Evolutionary conservation across 2,113 vertebrate genomes (phyloP), one percentile per base, ranked within the genome.

Genomic region (Toxostoma redivivum): DNA sequence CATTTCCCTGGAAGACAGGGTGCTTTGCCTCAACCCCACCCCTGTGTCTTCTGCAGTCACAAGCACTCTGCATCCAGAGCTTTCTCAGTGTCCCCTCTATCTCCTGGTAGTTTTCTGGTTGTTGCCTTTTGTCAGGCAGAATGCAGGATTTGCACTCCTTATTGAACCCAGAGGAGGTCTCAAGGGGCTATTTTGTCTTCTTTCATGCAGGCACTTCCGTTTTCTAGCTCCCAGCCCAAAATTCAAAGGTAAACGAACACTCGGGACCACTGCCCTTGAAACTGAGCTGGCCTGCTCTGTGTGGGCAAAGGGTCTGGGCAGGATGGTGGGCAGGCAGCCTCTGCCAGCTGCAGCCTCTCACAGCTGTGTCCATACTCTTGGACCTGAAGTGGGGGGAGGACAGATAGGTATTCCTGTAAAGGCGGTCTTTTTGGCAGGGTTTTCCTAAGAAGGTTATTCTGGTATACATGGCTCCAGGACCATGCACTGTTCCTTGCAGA

Each of bases 1-100:
- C 38, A 33, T 48, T 50, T 88, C n/a, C 19, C 28, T 2, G 0
- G 9, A 11, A 92, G 56, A 20, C 27, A 38, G 9, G 23, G 19
- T 51, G 16, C 40, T 54, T 40, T 2, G 0, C 9, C 5, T 10
- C 0, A 1, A 10, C 17, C 37, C 53, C 2, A 0, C 5, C 15
- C 7, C 22, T 24, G 31, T 44, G 64, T 72, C 33, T 51, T 20
- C 30, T 0, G 0, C 18, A 90, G 73, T 64, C 6, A 4, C 37
- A 6, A 9, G 19, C 3, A 27, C 47, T 65, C 45, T 5, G 1
- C 7, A 45, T 61, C 42, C 38, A 50, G 18, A 20, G 47, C 11
- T 54, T 62, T 58, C 45, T 61, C 37, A 10, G 51, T 10, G 57
- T 44, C 37, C 30, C 16, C 21, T 83, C 60, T 45, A 17, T 35